Evolutionary conservation across 2,888 invertebrate species (phyloP).

Genomic region (Ochropleura leucogaster): DNA sequence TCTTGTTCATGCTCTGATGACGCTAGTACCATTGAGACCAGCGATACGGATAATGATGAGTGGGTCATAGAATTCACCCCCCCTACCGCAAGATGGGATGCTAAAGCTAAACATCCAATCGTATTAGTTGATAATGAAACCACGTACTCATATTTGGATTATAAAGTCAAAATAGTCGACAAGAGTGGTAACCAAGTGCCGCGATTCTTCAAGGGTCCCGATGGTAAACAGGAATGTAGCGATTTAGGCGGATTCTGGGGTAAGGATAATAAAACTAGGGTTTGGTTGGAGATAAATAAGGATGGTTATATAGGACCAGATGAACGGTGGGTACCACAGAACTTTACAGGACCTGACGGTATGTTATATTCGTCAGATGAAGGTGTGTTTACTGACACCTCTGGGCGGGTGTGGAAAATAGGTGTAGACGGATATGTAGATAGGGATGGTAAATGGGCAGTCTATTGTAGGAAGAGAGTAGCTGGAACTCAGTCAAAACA

Average conservation of each 20-base stretch:
- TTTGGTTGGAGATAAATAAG: constrained; percentile 86
- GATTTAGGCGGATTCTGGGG: constrained; percentile 87
- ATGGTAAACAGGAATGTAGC: constrained; percentile 85
- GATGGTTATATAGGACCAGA: constrained; percentile 87
- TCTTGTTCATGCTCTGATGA: constrained; percentile 87
- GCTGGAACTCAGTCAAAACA: constrained; percentile 43
- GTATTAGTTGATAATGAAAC: constrained; percentile 72
- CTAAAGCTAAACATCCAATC: constrained; percentile 83
- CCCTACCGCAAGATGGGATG: constrained; percentile 82
- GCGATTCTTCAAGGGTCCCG: constrained; percentile 84
- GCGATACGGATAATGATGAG: constrained; percentile 86
- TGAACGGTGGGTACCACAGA: constrained; percentile 85
- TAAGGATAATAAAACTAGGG: constrained; percentile 65
- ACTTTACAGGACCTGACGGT: constrained; percentile 85
- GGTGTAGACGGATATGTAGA: constrained; percentile 86
- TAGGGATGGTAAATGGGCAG: constrained; percentile 84
- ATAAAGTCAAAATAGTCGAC: constrained; percentile 84
- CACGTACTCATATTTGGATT: constrained; percentile 86
- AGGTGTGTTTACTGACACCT: constrained; percentile 79
- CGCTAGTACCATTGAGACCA: constrained; percentile 76
- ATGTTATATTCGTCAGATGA: constrained; percentile 84
- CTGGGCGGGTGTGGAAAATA: constrained; percentile 76
- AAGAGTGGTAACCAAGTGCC: constrained; percentile 84
- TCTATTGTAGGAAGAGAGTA: constrained; percentile 74
- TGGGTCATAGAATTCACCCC: constrained; percentile 87